phyloP scores from a whole-genome alignment of 2,797 vertebrate genomes.

The Paramormyrops hopkinsi region DNA sequence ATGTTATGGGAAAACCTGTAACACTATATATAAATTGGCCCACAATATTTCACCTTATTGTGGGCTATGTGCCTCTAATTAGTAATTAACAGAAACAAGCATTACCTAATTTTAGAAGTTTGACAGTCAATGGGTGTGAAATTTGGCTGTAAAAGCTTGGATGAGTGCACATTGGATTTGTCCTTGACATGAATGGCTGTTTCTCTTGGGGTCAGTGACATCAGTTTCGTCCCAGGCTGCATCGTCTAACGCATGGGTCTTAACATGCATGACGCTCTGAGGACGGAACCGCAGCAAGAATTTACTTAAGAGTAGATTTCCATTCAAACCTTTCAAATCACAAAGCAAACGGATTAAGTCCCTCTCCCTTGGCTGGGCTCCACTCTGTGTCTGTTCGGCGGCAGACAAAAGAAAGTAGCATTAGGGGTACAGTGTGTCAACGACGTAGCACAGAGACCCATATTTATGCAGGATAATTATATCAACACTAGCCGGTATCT shows the following conservation, averaged over 20 bases:
- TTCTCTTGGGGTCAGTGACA: background rate
- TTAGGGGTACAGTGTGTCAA: background rate
- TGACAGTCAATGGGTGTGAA: background rate
- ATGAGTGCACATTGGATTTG: background rate
- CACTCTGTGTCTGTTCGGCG: background rate
- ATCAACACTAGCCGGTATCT: background rate
- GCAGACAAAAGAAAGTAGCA: background rate
- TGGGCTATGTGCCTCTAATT: background rate
- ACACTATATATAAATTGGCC: background rate
- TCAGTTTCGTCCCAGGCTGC: background rate
- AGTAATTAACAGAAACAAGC: background rate
- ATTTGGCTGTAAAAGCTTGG: background rate
- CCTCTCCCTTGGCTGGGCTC: background rate
- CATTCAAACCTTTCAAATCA: slow-evolving; percentile 7
- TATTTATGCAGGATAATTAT: background rate
- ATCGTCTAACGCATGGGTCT: background rate
- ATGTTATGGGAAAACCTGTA: background rate
- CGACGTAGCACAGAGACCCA: background rate
- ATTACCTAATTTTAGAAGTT: background rate
- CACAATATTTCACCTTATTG: background rate
- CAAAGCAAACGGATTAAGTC: slow-evolving; percentile 12
- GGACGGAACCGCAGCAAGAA: background rate
- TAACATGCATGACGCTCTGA: background rate
- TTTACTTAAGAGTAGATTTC: slow-evolving; percentile 9
- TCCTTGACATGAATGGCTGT: background rate